Evolutionary conservation across 2,113 vertebrate genomes (phyloP).

Genomic region (Syrrhaptes paradoxus): DNA sequence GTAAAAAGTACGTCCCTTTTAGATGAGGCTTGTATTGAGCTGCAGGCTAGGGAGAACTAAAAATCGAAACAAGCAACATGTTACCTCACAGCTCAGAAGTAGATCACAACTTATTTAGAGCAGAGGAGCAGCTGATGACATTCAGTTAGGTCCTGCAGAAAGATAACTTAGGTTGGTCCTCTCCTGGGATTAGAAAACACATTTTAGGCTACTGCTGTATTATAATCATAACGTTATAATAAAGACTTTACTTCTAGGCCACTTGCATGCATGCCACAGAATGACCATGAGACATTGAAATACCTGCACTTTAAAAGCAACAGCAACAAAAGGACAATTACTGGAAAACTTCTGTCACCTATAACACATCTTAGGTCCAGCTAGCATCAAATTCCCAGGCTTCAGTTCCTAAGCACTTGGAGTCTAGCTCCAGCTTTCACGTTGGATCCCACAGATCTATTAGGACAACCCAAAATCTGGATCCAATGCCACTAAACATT

Average conservation of each 20-base stretch:
- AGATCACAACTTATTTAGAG: background rate
- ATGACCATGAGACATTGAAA: background rate
- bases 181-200: background rate
- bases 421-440: background rate
- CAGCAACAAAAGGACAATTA: background rate
- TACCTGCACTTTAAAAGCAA: background rate
- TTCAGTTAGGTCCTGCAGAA: background rate
- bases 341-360: background rate
- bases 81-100: background rate
- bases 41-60: background rate
- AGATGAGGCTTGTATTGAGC: background rate
- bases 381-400: background rate
- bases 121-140: background rate
- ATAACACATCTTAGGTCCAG: background rate
- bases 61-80: background rate
- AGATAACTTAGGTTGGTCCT: background rate
- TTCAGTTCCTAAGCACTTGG: background rate
- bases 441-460: background rate
- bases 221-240: background rate
- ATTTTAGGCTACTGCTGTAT: background rate
- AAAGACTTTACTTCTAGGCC: background rate
- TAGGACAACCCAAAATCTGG: background rate
- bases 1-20: background rate
- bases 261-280: background rate
- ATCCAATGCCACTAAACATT: background rate